Percentiles rank a stretch among this genome's conserved stretches.
These are phyloP conservation scores for Drosophila nigritarsus DNA, from an alignment of 2,888 invertebrate species.

Conservation along the genomic window DNA sequence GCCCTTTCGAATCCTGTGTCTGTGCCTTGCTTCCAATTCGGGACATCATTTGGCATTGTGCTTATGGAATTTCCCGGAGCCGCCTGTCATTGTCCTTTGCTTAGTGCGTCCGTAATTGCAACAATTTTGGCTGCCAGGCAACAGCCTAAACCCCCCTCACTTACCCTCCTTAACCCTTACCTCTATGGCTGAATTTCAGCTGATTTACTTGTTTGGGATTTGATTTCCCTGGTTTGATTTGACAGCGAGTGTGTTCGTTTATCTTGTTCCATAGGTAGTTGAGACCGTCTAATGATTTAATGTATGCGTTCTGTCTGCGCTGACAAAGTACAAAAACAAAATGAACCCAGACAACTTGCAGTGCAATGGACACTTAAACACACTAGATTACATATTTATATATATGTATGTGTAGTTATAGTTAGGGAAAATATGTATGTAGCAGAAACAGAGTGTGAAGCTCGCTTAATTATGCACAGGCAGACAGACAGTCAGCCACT, in stretches of 20 bases:
- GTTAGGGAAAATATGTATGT: conserved; percentile 17
- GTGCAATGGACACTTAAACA: conserved; percentile 5
- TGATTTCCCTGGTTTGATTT: conserved; percentile 63
- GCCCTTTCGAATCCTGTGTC: not conserved
- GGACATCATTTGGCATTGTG: conserved; percentile 71
- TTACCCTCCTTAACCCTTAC: not conserved
- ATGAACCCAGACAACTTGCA: conserved; percentile 16
- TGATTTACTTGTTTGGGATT: conserved; percentile 63
- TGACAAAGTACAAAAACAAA: not conserved
- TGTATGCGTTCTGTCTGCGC: conserved; percentile 33
- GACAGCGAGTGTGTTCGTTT: not conserved
- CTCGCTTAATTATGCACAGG: conserved; percentile 69
- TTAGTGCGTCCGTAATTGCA: conserved; percentile 72
- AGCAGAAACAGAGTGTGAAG: conserved; percentile 21
- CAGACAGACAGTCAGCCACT: conserved; percentile 23
- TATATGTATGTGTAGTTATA: not conserved
- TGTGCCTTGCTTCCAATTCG: conserved; percentile 10
- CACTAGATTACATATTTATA: conserved; percentile 9
- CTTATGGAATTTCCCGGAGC: conserved; percentile 72
- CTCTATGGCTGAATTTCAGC: conserved; percentile 28
- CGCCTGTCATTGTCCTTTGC: conserved; percentile 48
- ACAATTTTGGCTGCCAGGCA: conserved; percentile 60
- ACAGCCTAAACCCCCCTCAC: not conserved
- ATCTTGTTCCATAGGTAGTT: not conserved
- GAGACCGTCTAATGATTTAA: conserved; percentile 63